phyloP scores from a whole-genome alignment of 1,140 invertebrate species.

The Bradysia coprophila region DNA sequence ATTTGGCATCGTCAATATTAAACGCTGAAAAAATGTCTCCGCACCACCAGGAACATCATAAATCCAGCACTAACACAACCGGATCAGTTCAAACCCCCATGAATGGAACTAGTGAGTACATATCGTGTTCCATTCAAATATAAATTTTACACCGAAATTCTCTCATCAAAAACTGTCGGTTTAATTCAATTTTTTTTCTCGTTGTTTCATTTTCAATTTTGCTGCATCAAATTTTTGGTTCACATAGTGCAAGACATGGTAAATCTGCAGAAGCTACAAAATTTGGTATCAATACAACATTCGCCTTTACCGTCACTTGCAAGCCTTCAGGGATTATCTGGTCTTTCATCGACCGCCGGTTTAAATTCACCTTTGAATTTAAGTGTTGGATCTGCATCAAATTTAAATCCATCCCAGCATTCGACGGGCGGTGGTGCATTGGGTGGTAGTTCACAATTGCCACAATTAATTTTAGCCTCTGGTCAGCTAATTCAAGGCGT shows the following conservation, averaged over 20 bases:
- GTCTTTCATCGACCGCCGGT: conserved; percentile 34
- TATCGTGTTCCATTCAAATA: conserved; percentile 9
- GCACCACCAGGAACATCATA: background rate
- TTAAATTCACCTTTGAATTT: conserved; percentile 64
- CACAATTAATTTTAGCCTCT: conserved; percentile 55
- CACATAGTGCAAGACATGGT: conserved; percentile 52
- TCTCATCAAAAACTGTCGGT: background rate
- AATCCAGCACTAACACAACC: too few relatives aligned
- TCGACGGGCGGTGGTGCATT: background rate
- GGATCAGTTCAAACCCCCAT: conserved; percentile 30
- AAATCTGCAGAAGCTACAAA: conserved; percentile 57
- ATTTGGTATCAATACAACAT: conserved; percentile 34
- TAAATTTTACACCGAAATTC: background rate
- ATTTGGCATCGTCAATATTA: background rate
- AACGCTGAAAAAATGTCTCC: background rate
- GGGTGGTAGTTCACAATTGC: conserved; percentile 16
- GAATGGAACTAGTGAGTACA: conserved; percentile 60
- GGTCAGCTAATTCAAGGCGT: conserved; percentile 81
- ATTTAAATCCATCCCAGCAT: conserved; percentile 13
- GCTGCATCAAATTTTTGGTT: background rate
- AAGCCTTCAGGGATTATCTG: conserved; percentile 51
- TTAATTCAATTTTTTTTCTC: background rate
- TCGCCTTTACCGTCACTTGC: conserved; percentile 31
- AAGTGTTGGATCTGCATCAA: conserved; percentile 42
- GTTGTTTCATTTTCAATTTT: background rate